Percentiles rank a stretch among this genome's conserved stretches.
Conservation (phyloP, 2,888 invertebrate species). For the Chesias legatella region DNA sequence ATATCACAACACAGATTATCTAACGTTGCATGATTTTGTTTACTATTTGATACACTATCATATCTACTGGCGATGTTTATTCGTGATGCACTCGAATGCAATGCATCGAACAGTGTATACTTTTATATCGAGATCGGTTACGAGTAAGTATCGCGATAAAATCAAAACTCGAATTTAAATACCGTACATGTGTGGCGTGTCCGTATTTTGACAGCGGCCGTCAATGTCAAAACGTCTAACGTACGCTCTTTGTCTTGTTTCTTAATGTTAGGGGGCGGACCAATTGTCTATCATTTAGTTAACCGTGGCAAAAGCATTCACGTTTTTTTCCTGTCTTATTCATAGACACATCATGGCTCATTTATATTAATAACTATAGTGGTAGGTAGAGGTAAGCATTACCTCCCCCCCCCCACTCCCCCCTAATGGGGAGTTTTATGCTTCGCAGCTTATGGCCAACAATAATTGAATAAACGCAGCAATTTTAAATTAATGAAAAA, state of each 20-base stretch:
- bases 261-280: conserved; percentile 16
- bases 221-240: conserved; percentile 31
- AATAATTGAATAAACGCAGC: no score
- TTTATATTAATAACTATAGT: no score
- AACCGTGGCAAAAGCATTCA: conserved; percentile 7
- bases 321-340: no score
- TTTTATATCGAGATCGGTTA: conserved; percentile 20
- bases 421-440: no score
- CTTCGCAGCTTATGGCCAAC: no score
- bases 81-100: conserved; percentile 13
- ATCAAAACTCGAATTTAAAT: conserved; percentile 28
- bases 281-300: conserved; percentile 6
- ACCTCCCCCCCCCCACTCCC: no score
- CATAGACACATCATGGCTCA: no score
- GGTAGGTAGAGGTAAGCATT: no score
- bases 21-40: conserved; percentile 20
- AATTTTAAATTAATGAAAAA: no score
- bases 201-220: conserved; percentile 31
- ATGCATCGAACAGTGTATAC: background rate
- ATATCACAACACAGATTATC: conserved; percentile 18
- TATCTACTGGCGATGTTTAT: conserved; percentile 23
- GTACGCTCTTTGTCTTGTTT: conserved; percentile 27
- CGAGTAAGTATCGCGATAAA: conserved; percentile 22
- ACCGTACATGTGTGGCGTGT: conserved; percentile 28
- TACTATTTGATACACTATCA: conserved; percentile 22